Conservation (phyloP, 2,888 invertebrate genomes). For the Campoletis raptor region DNA sequence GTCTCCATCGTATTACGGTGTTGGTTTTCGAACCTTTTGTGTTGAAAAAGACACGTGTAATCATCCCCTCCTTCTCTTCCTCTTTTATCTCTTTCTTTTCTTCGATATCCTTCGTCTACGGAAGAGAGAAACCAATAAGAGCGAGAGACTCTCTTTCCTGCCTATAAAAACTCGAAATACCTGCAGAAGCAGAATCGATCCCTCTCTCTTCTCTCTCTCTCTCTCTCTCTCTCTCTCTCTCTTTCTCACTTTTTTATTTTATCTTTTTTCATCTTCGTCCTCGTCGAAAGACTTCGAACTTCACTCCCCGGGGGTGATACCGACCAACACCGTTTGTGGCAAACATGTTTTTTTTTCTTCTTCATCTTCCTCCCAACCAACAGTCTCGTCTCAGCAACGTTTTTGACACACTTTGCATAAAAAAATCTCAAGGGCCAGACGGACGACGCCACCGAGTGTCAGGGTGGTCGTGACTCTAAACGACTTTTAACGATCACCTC, state of each 20-base stretch:
- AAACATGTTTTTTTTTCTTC: conserved; percentile 68
- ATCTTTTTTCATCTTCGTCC: background rate
- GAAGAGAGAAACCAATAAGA: conserved; percentile 42
- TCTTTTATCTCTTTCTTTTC: conserved; percentile 16
- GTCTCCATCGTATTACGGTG: conserved; percentile 84
- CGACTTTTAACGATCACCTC: conserved; percentile 61
- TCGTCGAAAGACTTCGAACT: conserved; percentile 36
- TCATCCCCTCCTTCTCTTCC: conserved; percentile 76
- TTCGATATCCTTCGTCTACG: conserved; percentile 24
- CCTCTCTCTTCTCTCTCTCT: conserved; percentile 1
- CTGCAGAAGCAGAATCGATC: conserved; percentile 43
- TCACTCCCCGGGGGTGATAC: conserved; percentile 62
- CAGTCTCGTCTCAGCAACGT: conserved; percentile 37
- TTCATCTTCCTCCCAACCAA: conserved; percentile 18
- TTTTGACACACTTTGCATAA: conserved; percentile 75
- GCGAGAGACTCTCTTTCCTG: conserved; percentile 13
- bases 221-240: background rate
- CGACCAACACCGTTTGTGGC: conserved; percentile 69
- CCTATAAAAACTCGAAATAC: conserved; percentile 24
- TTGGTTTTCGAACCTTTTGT: conserved; percentile 85
- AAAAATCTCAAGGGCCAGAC: conserved; percentile 69
- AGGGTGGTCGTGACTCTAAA: conserved; percentile 70
- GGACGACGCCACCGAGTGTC: conserved; percentile 45
- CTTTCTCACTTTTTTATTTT: conserved; percentile 24
- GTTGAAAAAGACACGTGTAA: conserved; percentile 85